Evolutionary conservation across 2,113 vertebrate genomes (phyloP).

Genomic region (Mustela lutreola): DNA sequence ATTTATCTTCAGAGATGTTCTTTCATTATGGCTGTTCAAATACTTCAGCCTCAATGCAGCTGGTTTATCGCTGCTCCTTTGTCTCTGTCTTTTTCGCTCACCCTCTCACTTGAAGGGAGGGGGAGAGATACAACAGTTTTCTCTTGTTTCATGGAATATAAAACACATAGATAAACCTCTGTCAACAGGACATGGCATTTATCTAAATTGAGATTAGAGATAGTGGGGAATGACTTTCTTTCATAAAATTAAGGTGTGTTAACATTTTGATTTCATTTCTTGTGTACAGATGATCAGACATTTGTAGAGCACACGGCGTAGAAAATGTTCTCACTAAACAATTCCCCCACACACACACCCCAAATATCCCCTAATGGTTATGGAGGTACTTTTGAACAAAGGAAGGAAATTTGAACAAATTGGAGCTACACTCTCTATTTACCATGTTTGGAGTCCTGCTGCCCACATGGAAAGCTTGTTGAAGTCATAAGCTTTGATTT

Average conservation of each 20-base stretch:
- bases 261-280: not conserved
- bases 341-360: not conserved
- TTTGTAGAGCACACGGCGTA: not conserved
- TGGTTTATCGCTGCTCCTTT: not conserved
- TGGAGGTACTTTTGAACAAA: not conserved
- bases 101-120: not conserved
- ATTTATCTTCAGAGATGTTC: not conserved
- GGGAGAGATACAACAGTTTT: not conserved
- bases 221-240: not conserved
- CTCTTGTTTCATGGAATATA: not conserved
- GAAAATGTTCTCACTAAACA: not conserved
- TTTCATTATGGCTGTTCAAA: not conserved
- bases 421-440: conserved; percentile 39
- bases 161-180: not conserved
- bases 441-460: conserved; percentile 70
- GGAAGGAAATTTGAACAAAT: not conserved
- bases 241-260: not conserved
- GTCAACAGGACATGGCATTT: not conserved
- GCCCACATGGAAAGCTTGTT: conserved; percentile 66
- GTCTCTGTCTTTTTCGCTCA: not conserved
- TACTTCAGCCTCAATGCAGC: not conserved
- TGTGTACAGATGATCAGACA: not conserved
- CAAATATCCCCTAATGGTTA: not conserved
- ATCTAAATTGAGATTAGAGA: not conserved
- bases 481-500: conserved; percentile 70